Evolutionary conservation across 1,140 invertebrate species (phyloP).

Genomic region (Metopolophium dirhodum): DNA sequence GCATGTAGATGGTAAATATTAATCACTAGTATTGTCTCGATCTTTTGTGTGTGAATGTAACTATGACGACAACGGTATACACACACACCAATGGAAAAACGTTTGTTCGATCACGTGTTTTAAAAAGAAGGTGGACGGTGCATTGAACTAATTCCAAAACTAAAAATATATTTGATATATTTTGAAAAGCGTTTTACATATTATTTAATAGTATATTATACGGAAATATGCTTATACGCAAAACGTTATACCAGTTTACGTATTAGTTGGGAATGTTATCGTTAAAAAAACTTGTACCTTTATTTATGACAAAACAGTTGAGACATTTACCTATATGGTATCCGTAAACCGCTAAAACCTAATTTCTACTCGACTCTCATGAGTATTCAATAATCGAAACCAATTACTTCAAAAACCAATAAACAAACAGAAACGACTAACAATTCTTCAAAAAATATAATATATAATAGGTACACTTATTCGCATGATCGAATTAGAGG

Average conservation of each 20-base stretch:
- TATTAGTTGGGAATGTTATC: neutral
- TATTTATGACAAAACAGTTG: neutral
- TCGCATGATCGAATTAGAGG: neutral
- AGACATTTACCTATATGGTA: no score
- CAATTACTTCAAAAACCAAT: neutral
- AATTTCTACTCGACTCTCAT: neutral
- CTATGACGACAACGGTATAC: slow-evolving; percentile 15
- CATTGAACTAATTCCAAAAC: neutral
- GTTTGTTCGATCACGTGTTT: slow-evolving; percentile 28
- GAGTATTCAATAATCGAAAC: neutral
- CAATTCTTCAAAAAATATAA: neutral
- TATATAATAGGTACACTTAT: neutral
- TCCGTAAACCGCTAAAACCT: neutral
- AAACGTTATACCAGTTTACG: neutral
- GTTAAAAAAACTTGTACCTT: neutral
- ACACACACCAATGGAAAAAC: neutral
- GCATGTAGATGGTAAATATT: neutral
- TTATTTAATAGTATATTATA: neutral
- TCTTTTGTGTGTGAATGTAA: slow-evolving; percentile 10
- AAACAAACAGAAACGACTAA: neutral
- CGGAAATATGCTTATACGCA: neutral
- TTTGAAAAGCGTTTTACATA: neutral
- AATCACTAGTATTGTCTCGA: neutral
- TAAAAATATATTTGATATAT: neutral
- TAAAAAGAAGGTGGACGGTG: slow-evolving; percentile 1